phyloP scores from a whole-genome alignment of 2,797 vertebrate species.

The Zenarchopterus dispar region DNA sequence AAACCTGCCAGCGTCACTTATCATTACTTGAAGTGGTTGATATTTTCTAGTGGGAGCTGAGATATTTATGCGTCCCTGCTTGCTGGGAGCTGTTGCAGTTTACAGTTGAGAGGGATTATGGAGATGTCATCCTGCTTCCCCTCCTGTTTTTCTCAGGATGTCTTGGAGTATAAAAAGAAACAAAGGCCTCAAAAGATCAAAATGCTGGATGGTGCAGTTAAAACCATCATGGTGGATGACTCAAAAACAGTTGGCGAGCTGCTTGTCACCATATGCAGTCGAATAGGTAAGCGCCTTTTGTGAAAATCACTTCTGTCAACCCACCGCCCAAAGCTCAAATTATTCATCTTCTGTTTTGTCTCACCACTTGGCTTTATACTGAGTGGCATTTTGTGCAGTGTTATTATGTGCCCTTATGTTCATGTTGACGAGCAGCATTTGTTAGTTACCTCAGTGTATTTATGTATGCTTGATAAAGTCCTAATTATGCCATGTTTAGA shows the following conservation, averaged over 20 bases:
- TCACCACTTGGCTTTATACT: slow-evolving; percentile 28
- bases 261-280: slow-evolving; percentile 96
- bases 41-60: slow-evolving; percentile 26
- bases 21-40: slow-evolving; percentile 38
- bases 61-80: slow-evolving; percentile 32
- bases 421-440: slow-evolving; percentile 37
- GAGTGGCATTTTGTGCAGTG: slow-evolving; percentile 24
- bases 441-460: slow-evolving; percentile 30
- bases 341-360: slow-evolving; percentile 61
- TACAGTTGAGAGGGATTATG: slow-evolving; percentile 19
- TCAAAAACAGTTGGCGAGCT: slow-evolving; percentile 98
- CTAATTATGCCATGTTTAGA: slow-evolving; percentile 48
- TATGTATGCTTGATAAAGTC: slow-evolving; percentile 37
- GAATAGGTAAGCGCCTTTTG: slow-evolving; percentile 86
- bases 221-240: slow-evolving; percentile 99
- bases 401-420: slow-evolving; percentile 29
- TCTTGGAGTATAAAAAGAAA: slow-evolving; percentile 98
- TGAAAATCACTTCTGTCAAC: slow-evolving; percentile 33
- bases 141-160: slow-evolving; percentile 81
- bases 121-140: slow-evolving; percentile 17
- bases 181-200: slow-evolving; percentile 98
- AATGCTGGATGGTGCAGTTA: slow-evolving; percentile 96
- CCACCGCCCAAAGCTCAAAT: slow-evolving; percentile 39
- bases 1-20: slow-evolving; percentile 38
- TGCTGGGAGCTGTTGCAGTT: slow-evolving; percentile 25